Evolutionary conservation across 1,140 invertebrate genomes (phyloP), one percentile per base, ranked within the genome.

Genomic region (Delia radicum): DNA sequence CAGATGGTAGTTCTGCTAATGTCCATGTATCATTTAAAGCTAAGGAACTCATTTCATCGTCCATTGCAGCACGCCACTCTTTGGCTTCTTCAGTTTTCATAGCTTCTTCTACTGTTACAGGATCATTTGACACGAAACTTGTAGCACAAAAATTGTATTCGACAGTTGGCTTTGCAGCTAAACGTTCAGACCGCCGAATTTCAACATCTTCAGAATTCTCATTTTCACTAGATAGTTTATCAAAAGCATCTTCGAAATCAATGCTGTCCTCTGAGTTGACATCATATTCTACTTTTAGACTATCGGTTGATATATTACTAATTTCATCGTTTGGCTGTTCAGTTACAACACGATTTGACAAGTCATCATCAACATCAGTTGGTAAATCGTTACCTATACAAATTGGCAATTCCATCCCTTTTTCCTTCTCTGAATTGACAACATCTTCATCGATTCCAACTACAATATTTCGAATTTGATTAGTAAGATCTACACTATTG

Each of bases 11-110:
- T 7, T 78, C 69, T 6, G 74, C 73, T 15, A 80, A 74, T 2
- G n/a, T 46, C 80, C 78, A 81, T 7, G 78, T 79, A 6, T 77
- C 24, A 63, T 81, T 80, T 15, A 67, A 26, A 26, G 37, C 33
- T n/a, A 80, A 48, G 27, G 76, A 62, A 3, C 28, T 6, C 55
- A 26, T 10, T 24, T 48, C 5, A 3, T n/a, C 18, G 0, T 48
- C 73, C 61, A n/a, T n/a, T n/a, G n/a, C n/a, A n/a, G n/a, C n/a
- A n/a, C n/a, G n/a, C n/a, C n/a, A 74, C 3, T 74, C 73, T 2
- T 74, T 55, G n/a, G 55, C 73, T 31, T 74, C 2, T 18, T 21
- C 31, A 18, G 26, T 12, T 4, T 13, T 24, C 8, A 74, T 31
- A 28, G 73, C 55, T 24, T 74, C 73, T 63, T 74, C 21, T n/a